phyloP scores from a whole-genome alignment of 1,140 invertebrate species.

The Rhyzopertha dominica region DNA sequence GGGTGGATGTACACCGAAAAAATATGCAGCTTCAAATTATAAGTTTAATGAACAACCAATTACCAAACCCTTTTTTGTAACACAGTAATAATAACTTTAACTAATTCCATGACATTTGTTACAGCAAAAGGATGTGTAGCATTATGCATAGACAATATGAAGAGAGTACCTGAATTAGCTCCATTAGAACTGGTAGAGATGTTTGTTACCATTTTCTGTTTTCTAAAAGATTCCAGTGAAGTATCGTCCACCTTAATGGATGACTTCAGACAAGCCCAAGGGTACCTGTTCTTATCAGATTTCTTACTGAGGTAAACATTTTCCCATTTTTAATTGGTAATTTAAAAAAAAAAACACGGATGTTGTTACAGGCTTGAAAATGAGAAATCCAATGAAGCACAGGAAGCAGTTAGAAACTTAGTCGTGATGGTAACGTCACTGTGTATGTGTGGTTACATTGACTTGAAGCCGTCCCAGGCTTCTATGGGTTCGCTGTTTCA shows the following conservation, averaged over 20 bases:
- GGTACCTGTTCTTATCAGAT: slow-evolving; percentile 91
- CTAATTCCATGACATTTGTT: slow-evolving; percentile 33
- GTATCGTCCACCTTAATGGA: slow-evolving; percentile 90
- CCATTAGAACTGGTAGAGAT: slow-evolving; percentile 97
- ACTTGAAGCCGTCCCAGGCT: slow-evolving; percentile 77
- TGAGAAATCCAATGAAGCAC: slow-evolving; percentile 67
- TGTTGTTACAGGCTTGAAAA: slow-evolving; percentile 64
- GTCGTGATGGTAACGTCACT: slow-evolving; percentile 90
- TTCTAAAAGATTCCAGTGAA: slow-evolving; percentile 97
- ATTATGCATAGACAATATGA: slow-evolving; percentile 95
- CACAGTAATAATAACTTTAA: too few relatives aligned
- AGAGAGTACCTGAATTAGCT: slow-evolving; percentile 83
- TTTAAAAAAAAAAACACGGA: slow-evolving; percentile 9
- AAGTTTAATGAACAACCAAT: background rate
- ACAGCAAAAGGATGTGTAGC: slow-evolving; percentile 92
- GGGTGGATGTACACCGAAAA: too few relatives aligned
- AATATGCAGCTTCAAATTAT: too few relatives aligned
- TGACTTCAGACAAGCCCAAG: slow-evolving; percentile 91
- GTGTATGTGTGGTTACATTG: slow-evolving; percentile 88
- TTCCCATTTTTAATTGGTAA: too few relatives aligned
- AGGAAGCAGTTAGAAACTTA: slow-evolving; percentile 87
- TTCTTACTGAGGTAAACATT: slow-evolving; percentile 83
- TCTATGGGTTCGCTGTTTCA: slow-evolving; percentile 87
- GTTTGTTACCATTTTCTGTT: slow-evolving; percentile 97
- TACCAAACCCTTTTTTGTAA: background rate